Percentiles rank a stretch among this genome's conserved stretches.
Conservation (phyloP, 2,888 invertebrate genomes). For the Vanessa cardui region DNA sequence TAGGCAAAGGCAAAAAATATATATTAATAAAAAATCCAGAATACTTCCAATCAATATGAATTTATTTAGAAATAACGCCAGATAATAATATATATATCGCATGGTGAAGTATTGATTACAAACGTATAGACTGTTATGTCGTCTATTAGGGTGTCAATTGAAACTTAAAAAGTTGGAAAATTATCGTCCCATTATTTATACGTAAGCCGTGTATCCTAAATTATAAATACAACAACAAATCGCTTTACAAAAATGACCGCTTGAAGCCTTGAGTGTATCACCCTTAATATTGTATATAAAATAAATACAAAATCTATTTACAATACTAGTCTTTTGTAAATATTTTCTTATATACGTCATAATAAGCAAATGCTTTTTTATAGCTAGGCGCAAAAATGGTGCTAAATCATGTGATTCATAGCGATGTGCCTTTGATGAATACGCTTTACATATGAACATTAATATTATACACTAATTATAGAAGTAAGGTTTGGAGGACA, state of each 20-base stretch:
- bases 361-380: slow-evolving; percentile 30
- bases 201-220: background rate
- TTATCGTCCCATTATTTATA: no score
- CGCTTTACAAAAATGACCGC: slow-evolving; percentile 50
- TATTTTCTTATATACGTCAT: slow-evolving; percentile 29
- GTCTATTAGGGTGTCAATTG: no score
- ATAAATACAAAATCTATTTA: slow-evolving; percentile 31
- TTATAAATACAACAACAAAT: background rate
- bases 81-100: no score
- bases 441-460: slow-evolving; percentile 27
- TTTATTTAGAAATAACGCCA: no score
- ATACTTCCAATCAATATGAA: background rate
- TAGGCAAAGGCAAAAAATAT: no score
- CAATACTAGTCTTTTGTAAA: slow-evolving; percentile 49
- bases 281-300: slow-evolving; percentile 51
- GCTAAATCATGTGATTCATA: slow-evolving; percentile 37
- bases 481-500: background rate
- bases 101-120: no score
- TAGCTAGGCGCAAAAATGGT: slow-evolving; percentile 33
- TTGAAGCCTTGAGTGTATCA: slow-evolving; percentile 71
- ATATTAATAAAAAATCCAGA: background rate
- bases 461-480: background rate
- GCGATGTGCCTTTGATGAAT: slow-evolving; percentile 40
- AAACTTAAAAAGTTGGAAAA: no score
- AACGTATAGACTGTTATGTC: no score